Evolutionary conservation across 2,888 invertebrate genomes (phyloP).

Genomic region (Cheilosia urbana): DNA sequence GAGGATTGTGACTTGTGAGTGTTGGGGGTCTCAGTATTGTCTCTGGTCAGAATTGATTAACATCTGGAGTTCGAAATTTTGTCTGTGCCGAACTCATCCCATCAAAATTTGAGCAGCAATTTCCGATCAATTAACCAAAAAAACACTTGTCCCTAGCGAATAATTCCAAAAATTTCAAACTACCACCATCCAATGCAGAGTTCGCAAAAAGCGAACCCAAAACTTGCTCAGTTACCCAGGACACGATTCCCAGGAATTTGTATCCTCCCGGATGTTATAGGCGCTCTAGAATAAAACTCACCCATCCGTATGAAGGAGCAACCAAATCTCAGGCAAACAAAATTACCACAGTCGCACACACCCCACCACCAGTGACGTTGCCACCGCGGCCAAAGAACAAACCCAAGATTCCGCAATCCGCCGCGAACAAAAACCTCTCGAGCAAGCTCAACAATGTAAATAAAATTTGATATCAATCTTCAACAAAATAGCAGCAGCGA

Average conservation of each 20-base stretch:
- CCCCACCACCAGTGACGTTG: background rate
- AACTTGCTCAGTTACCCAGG: background rate
- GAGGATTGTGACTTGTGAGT: too few relatives aligned
- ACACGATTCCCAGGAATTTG: conserved; percentile 37
- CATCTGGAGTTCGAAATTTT: too few relatives aligned
- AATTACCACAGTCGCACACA: conserved; percentile 31
- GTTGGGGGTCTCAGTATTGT: too few relatives aligned
- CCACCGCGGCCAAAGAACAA: conserved; percentile 33
- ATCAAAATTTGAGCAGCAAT: conserved; percentile 10
- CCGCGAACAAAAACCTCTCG: conserved; percentile 39
- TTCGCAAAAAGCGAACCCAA: conserved; percentile 1
- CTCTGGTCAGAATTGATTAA: too few relatives aligned
- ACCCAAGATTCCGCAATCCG: conserved; percentile 33
- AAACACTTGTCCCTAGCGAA: conserved; percentile 29
- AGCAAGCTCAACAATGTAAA: conserved; percentile 72
- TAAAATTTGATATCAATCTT: conserved; percentile 75
- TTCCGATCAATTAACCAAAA: conserved; percentile 56
- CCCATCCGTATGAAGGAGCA: conserved; percentile 55
- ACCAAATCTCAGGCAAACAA: conserved; percentile 48
- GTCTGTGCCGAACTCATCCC: too few relatives aligned
- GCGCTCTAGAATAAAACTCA: conserved; percentile 45
- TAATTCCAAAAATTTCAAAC: conserved; percentile 13
- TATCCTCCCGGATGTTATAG: conserved; percentile 20
- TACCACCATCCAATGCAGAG: background rate
- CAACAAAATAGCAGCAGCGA: conserved; percentile 40